phyloP scores from a whole-genome alignment of 2,888 invertebrate species.

The Monoplex corrugatus region DNA sequence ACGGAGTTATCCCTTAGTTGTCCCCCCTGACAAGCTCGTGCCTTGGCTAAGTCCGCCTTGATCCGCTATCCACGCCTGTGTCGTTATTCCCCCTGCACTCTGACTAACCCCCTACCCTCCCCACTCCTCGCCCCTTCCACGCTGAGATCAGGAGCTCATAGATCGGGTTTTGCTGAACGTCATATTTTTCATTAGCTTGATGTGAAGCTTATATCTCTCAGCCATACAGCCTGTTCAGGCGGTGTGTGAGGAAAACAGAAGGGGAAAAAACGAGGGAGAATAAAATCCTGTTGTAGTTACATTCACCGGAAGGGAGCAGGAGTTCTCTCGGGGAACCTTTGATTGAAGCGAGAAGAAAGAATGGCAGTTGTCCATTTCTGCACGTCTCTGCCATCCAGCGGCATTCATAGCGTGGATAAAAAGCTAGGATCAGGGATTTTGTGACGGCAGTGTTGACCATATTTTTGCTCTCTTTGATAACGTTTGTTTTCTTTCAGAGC shows the following conservation, averaged over 20 bases:
- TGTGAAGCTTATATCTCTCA: slow-evolving; percentile 43
- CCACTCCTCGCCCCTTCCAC: not conserved
- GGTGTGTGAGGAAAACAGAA: slow-evolving; percentile 14
- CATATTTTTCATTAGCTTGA: slow-evolving; percentile 50
- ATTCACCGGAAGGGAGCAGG: slow-evolving; percentile 6
- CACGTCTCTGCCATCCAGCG: slow-evolving; percentile 22
- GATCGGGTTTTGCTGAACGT: slow-evolving; percentile 30
- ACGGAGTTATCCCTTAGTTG: not conserved
- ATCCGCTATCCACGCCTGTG: slow-evolving; percentile 22
- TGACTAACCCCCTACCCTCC: not conserved
- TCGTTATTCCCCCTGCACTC: not conserved
- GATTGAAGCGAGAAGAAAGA: slow-evolving; percentile 19
- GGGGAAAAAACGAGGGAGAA: slow-evolving; percentile 15
- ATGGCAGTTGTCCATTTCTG: not conserved
- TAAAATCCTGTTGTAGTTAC: slow-evolving; percentile 45
- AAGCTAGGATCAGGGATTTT: slow-evolving; percentile 45
- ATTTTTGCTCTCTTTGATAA: slow-evolving; percentile 47
- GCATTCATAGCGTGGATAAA: slow-evolving; percentile 8
- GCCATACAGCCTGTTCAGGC: not conserved
- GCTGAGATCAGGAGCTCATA: slow-evolving; percentile 13
- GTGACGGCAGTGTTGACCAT: slow-evolving; percentile 47
- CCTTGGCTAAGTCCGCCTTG: slow-evolving; percentile 3
- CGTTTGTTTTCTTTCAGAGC: slow-evolving; percentile 44
- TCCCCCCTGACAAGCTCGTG: slow-evolving; percentile 18
- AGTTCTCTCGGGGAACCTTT: not conserved